A percentile compares a stretch with the other conserved stretches of the same genome.
These are phyloP conservation scores for Hesperophylax magnus DNA, from an alignment of 1,140 invertebrate species.

Conservation along the genomic window DNA sequence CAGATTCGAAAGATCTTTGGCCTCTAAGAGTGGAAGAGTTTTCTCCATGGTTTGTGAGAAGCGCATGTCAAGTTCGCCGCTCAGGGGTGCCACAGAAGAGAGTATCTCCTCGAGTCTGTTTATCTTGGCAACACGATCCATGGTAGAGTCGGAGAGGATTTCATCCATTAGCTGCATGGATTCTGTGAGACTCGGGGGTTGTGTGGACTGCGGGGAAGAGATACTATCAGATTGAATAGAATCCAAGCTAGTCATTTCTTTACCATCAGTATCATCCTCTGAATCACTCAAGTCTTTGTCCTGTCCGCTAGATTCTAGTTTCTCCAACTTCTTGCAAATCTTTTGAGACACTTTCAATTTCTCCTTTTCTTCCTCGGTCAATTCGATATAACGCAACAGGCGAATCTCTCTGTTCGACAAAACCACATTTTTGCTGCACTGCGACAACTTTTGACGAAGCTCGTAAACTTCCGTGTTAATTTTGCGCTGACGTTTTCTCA, in stretches of 20 bases:
- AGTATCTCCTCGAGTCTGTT: conserved; percentile 89
- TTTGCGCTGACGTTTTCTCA: conserved; percentile 89
- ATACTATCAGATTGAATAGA: conserved; percentile 82
- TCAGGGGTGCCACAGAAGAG: conserved; percentile 79
- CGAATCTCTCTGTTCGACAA: conserved; percentile 93
- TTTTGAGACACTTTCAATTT: conserved; percentile 93
- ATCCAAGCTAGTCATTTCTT: conserved; percentile 84
- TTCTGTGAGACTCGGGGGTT: conserved; percentile 90
- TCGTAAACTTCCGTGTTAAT: conserved; percentile 92
- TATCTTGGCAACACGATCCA: conserved; percentile 90
- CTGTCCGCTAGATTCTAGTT: conserved; percentile 83
- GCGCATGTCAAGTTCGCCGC: conserved; percentile 66
- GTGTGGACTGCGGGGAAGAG: conserved; percentile 80
- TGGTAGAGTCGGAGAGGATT: conserved; percentile 84
- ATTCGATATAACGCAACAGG: conserved; percentile 88
- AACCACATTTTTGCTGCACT: conserved; percentile 88
- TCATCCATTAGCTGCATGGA: conserved; percentile 92
- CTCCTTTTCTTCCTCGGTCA: conserved; percentile 94
- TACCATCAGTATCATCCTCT: conserved; percentile 78
- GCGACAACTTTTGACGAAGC: conserved; percentile 84
- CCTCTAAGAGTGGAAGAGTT: conserved; percentile 68
- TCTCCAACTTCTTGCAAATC: conserved; percentile 93
- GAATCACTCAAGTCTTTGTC: conserved; percentile 78
- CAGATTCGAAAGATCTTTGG: conserved; percentile 68
- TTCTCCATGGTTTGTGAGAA: conserved; percentile 69